Evolutionary conservation across 2,888 invertebrate species (phyloP).

Genomic region (Cryptus viduatorius): DNA sequence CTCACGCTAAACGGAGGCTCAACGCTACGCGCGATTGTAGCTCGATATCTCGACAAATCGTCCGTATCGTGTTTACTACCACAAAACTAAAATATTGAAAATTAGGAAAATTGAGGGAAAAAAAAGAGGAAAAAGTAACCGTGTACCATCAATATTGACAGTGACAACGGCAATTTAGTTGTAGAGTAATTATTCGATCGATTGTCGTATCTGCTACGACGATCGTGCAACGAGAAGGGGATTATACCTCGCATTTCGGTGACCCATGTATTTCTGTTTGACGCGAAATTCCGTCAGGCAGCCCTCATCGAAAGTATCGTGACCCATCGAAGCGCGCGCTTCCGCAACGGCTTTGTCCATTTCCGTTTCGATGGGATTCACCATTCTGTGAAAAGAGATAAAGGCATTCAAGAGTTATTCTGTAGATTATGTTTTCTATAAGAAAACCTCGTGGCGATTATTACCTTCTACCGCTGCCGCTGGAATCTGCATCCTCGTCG

Average conservation of each 20-base stretch:
- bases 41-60: conserved; percentile 15
- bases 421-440: neutral
- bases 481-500: conserved; percentile 79
- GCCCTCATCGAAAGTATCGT: conserved; percentile 76
- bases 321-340: conserved; percentile 75
- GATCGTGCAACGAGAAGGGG: conserved; percentile 42
- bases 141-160: conserved; percentile 9
- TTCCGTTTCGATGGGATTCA: conserved; percentile 80
- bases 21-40: neutral
- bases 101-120: conserved; percentile 23
- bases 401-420: neutral
- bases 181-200: conserved; percentile 23
- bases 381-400: conserved; percentile 76
- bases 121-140: conserved; percentile 19
- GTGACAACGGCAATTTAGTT: conserved; percentile 26
- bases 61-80: conserved; percentile 22
- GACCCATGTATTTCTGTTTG: conserved; percentile 91
- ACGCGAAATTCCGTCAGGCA: conserved; percentile 85
- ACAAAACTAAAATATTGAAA: conserved; percentile 27
- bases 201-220: conserved; percentile 16
- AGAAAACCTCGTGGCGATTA: neutral
- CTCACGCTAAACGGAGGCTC: conserved; percentile 29
- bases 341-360: conserved; percentile 82
- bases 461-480: conserved; percentile 63
- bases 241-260: conserved; percentile 90